phyloP scores from a whole-genome alignment of 2,888 invertebrate species.

The Drosophila nr. fundita region DNA sequence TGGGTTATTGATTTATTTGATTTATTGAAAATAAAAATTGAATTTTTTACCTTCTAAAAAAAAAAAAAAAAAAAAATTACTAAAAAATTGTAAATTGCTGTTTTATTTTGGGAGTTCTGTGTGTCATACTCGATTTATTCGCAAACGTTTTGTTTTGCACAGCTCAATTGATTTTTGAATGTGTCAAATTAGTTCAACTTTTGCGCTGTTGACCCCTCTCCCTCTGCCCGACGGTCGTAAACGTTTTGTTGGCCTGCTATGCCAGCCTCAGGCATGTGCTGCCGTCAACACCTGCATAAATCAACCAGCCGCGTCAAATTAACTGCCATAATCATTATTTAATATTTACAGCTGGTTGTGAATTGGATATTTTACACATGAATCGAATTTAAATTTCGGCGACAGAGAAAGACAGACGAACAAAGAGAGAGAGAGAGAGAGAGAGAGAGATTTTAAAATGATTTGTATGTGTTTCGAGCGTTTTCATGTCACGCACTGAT shows the following conservation, averaged over 20 bases:
- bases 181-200: background rate
- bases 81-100: background rate
- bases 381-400: background rate
- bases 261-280: background rate
- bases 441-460: background rate
- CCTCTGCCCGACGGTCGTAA: background rate
- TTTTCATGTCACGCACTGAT: slow-evolving; percentile 5
- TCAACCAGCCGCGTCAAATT: slow-evolving; percentile 1
- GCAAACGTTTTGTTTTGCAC: background rate
- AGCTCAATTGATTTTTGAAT: background rate
- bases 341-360: background rate
- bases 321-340: slow-evolving; percentile 4
- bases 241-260: background rate
- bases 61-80: background rate
- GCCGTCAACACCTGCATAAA: background rate
- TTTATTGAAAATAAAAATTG: slow-evolving; percentile 71
- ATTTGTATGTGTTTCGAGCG: background rate
- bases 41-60: slow-evolving; percentile 63
- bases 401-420: background rate
- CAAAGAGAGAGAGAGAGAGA: background rate
- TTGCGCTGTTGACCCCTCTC: background rate
- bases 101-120: slow-evolving; percentile 4
- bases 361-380: slow-evolving; percentile 20
- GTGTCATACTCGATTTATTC: background rate
- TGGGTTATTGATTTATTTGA: too few species aligned